phyloP scores from a whole-genome alignment of 2,797 vertebrate genomes.

The Gallinago solitaria region DNA sequence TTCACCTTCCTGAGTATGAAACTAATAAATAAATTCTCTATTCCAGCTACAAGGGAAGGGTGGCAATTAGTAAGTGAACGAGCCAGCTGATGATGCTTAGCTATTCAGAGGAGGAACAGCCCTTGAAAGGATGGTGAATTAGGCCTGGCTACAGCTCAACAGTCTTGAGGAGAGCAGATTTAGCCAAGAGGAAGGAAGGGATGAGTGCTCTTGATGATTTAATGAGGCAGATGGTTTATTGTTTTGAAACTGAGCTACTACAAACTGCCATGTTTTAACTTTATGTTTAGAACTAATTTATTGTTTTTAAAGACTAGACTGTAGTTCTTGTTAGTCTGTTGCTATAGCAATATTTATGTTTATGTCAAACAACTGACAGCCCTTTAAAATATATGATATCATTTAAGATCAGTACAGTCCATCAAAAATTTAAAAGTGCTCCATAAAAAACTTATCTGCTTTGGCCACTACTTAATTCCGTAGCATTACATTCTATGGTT shows the following conservation, averaged over 20 bases:
- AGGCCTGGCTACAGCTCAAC: constrained; percentile 63
- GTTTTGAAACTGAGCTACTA: constrained; percentile 42
- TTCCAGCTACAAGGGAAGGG: background rate
- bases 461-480: background rate
- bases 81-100: constrained; percentile 48
- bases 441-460: background rate
- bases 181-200: constrained; percentile 65
- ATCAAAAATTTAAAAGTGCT: background rate
- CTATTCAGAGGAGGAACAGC: constrained; percentile 44
- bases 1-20: background rate
- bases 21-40: background rate
- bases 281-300: constrained; percentile 32
- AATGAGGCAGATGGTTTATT: constrained; percentile 75
- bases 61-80: background rate
- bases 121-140: constrained; percentile 64
- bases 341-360: constrained; percentile 1
- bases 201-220: constrained; percentile 55
- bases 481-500: background rate
- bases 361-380: background rate
- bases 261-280: constrained; percentile 54
- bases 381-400: background rate
- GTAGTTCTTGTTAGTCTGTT: constrained; percentile 11
- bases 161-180: constrained; percentile 45
- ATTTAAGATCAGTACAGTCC: background rate
- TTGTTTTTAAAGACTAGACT: constrained; percentile 38